Evolutionary conservation across 2,888 invertebrate species (phyloP), one percentile per base, ranked within the genome.

Genomic region (Leucoptera coffeella): DNA sequence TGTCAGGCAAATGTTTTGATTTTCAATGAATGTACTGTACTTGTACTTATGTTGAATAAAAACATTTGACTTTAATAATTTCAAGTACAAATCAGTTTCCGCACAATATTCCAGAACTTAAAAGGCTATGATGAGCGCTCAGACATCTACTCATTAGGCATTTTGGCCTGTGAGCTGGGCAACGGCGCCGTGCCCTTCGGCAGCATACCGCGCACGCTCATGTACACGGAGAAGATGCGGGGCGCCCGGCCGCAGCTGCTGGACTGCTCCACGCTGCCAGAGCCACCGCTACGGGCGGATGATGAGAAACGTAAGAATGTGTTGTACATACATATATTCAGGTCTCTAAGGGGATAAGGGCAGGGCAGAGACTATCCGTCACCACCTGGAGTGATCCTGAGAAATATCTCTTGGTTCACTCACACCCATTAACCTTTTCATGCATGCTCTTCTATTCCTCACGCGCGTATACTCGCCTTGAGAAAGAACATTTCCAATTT

Each of bases 141-240:
- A 0, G 95, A 95, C 55, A 81, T 93, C 9, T 95, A 95, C 50
- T 93, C 93, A 31, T 45, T 93, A 22, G 95, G 95, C 12, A 86
- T 94, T 34, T 75, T 88, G 4, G 77, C 84, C 24, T 93, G 92
- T 51, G 92, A 92, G 58, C 58, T 91, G 30, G 90, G 85, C 22
- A 94, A 94, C 58, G 93, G 94, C 0, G 77, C 84, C 15, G 86
- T 88, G 35, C 93, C 93, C 0, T 94, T 89, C 58, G 77, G 80
- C 1, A 89, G 87, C 38, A 82, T 89, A 43, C 78, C 86, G 4
- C 82, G 81, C n/a, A 89, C 93, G 2, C 74, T 92, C 41, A 92
- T 94, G 91, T 73, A 92, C 38, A 84, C 88, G 3, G 92, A 93
- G 60, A 94, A 94, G 58, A 14, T 88, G 15, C 75, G 87, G 28